Evolutionary conservation across 2,113 vertebrate genomes (phyloP).

Genomic region (Onychostruthus taczanowskii): DNA sequence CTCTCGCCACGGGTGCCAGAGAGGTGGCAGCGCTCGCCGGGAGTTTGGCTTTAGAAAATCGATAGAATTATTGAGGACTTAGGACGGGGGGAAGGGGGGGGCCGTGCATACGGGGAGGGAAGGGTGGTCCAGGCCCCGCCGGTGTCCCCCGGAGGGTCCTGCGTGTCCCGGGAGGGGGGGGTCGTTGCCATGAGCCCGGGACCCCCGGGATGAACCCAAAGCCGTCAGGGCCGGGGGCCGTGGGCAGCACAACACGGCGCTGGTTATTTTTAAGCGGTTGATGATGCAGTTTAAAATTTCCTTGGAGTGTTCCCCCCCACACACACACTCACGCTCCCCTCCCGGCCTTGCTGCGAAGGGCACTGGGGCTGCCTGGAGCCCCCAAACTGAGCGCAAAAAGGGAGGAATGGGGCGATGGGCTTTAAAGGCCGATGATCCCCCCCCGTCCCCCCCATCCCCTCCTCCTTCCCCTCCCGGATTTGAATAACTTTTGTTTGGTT

Average conservation of each 20-base stretch:
- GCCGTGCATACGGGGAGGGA: neutral
- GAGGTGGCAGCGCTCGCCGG: neutral
- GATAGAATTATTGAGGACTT: neutral
- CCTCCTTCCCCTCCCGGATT: neutral
- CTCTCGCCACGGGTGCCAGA: neutral
- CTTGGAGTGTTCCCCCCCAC: neutral
- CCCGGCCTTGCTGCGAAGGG: neutral
- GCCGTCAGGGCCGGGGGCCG: neutral
- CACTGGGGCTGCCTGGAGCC: neutral
- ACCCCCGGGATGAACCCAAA: neutral
- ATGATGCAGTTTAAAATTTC: slow-evolving; percentile 36
- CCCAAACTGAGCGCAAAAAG: neutral
- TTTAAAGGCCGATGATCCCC: neutral
- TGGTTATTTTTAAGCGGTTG: slow-evolving; percentile 25
- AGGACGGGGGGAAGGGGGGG: neutral
- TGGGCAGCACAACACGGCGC: neutral
- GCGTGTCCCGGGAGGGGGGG: neutral
- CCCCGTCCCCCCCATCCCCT: neutral
- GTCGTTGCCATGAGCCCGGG: neutral
- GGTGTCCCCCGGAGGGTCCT: too few species aligned
- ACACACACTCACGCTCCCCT: too few species aligned
- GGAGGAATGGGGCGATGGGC: neutral
- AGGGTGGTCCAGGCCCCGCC: neutral
- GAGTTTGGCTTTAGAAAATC: neutral
- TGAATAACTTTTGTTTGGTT: slow-evolving; percentile 52